phyloP scores from a whole-genome alignment of 1,140 invertebrate genomes.

The Saccostrea glomerata region DNA sequence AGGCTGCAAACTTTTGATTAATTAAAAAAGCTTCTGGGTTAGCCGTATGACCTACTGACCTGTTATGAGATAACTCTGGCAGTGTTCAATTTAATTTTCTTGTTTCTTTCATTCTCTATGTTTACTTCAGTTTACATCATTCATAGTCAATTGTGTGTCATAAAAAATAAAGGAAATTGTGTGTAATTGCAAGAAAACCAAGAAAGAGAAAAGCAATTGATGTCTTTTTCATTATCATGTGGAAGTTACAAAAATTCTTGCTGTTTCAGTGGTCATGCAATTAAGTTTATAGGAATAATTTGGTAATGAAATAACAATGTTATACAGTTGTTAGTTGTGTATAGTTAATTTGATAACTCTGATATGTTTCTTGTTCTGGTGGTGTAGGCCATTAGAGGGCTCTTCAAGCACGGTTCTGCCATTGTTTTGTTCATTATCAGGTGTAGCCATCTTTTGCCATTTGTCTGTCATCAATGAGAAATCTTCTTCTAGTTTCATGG shows the following conservation, averaged over 20 bases:
- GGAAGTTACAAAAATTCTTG: neutral
- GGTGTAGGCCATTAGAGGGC: neutral
- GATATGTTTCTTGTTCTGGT: slow-evolving; percentile 18
- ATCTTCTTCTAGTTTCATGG: slow-evolving; percentile 1
- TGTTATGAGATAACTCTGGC: neutral
- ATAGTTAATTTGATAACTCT: slow-evolving; percentile 28
- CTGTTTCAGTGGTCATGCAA: slow-evolving; percentile 16
- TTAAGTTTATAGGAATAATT: slow-evolving; percentile 37
- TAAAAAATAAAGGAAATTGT: neutral
- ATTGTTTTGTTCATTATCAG: neutral
- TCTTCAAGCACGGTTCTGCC: neutral
- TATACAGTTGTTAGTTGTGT: slow-evolving; percentile 12
- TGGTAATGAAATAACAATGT: slow-evolving; percentile 29
- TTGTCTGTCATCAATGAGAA: neutral
- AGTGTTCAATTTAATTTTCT: slow-evolving; percentile 13
- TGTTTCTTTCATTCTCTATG: neutral
- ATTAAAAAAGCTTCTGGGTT: slow-evolving; percentile 3
- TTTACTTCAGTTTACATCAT: neutral
- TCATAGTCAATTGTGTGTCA: neutral
- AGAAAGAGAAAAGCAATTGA: slow-evolving; percentile 13
- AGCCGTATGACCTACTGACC: neutral
- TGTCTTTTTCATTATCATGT: slow-evolving; percentile 14
- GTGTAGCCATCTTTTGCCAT: slow-evolving; percentile 1
- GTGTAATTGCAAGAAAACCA: neutral
- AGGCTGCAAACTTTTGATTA: slow-evolving; percentile 14